A percentile compares a stretch with the other conserved stretches of the same genome.
Conservation (phyloP, 1,140 invertebrate genomes). For the Thaumetopoea pityocampa region DNA sequence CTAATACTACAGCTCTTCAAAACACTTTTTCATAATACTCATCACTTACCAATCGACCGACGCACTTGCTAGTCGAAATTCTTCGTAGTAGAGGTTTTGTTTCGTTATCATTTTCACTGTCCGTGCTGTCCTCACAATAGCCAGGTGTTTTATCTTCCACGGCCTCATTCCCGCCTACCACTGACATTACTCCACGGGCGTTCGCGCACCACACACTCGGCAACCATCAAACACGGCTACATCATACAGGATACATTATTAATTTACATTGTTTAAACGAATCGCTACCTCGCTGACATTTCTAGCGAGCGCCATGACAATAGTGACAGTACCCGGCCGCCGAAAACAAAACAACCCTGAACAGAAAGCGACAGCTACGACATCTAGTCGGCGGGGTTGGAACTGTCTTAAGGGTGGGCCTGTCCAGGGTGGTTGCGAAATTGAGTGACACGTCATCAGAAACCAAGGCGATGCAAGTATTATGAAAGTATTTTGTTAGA, state of each 20-base stretch:
- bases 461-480: too few relatives aligned
- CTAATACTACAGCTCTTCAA: conserved; percentile 14
- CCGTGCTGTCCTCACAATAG: conserved; percentile 58
- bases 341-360: conserved; percentile 66
- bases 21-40: conserved; percentile 15
- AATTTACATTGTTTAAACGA: conserved; percentile 51
- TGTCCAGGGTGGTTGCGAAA: too few relatives aligned
- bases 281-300: conserved; percentile 63
- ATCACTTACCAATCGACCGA: conserved; percentile 60
- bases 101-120: conserved; percentile 66
- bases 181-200: conserved; percentile 60
- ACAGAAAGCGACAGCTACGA: conserved; percentile 2
- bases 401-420: too few relatives aligned
- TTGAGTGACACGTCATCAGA: too few relatives aligned
- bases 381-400: not conserved
- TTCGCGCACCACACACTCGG: conserved; percentile 41
- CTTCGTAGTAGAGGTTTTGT: conserved; percentile 52
- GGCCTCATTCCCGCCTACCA: conserved; percentile 36
- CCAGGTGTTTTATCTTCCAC: conserved; percentile 40
- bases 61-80: conserved; percentile 68
- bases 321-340: conserved; percentile 47
- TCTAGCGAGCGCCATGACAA: conserved; percentile 63
- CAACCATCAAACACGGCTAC: conserved; percentile 57
- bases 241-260: conserved; percentile 63
- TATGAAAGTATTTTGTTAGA: too few relatives aligned